Evolutionary conservation across 2,113 vertebrate species (phyloP).

Genomic region (Scomber scombrus): DNA sequence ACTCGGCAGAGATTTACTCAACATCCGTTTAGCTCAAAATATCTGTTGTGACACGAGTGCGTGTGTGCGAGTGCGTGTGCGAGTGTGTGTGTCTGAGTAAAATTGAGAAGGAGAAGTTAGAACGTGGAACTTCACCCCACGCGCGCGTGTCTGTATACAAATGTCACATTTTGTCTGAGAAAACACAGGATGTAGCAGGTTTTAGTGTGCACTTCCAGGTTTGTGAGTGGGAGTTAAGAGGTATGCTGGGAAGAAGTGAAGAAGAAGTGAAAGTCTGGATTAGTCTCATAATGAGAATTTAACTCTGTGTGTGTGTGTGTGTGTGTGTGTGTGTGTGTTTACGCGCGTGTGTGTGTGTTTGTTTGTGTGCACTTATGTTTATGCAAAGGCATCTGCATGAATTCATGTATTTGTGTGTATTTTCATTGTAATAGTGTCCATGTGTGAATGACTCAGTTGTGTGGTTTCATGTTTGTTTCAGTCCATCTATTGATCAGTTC

Average conservation of each 20-base stretch:
- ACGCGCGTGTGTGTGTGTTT: neutral
- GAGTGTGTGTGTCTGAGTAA: slow-evolving; percentile 14
- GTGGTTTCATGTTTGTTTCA: neutral
- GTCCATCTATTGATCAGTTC: neutral
- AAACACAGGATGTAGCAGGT: accelerated
- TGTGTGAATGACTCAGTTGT: no score
- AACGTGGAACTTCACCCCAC: neutral
- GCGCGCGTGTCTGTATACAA: neutral
- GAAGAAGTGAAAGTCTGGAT: slow-evolving; percentile 35
- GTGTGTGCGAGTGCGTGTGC: slow-evolving; percentile 20
- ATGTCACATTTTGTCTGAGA: neutral
- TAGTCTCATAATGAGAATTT: neutral
- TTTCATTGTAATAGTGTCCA: neutral
- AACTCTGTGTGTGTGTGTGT: neutral
- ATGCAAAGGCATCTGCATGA: neutral
- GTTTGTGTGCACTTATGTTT: neutral
- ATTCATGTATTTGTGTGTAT: neutral
- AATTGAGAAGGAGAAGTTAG: slow-evolving; percentile 66
- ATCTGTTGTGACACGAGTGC: slow-evolving; percentile 62
- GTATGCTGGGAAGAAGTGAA: neutral
- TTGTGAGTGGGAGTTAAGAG: neutral
- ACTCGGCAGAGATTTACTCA: slow-evolving; percentile 63
- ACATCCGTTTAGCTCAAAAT: slow-evolving; percentile 70
- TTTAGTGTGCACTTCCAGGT: neutral
- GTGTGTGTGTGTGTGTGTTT: neutral